A percentile compares a stretch with the other conserved stretches of the same genome.
Conservation (phyloP, 2,113 vertebrate species). For the Callocephalon fimbriatum region DNA sequence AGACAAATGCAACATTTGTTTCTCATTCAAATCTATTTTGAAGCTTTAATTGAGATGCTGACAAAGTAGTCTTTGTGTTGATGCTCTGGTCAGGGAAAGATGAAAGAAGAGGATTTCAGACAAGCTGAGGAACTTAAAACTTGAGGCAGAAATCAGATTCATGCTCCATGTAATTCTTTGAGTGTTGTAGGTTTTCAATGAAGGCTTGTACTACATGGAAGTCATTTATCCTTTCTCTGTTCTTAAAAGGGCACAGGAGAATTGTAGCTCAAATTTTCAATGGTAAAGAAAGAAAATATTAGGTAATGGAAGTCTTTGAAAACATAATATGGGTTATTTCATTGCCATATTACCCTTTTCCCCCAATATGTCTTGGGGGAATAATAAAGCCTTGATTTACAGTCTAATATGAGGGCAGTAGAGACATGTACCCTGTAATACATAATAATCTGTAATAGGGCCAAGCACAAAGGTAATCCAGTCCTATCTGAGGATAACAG, state of each 20-base stretch:
- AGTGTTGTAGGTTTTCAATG: neutral
- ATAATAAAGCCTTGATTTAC: neutral
- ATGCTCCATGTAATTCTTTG: neutral
- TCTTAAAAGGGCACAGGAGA: neutral
- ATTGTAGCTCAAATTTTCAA: neutral
- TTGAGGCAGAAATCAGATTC: neutral
- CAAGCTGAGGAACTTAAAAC: neutral
- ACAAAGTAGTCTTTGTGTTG: neutral
- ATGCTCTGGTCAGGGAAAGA: neutral
- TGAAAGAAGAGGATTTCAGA: neutral
- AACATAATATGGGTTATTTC: neutral
- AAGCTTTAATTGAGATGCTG: neutral
- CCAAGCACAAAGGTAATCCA: neutral
- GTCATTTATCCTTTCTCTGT: neutral
- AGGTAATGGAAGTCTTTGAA: neutral
- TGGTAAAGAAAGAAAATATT: neutral
- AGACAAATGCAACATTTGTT: neutral
- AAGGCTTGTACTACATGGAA: neutral
- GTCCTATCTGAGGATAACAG: neutral
- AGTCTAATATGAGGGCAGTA: neutral
- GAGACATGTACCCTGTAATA: neutral
- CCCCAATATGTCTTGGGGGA: neutral
- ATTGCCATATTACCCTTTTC: neutral
- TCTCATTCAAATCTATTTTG: neutral
- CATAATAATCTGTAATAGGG: neutral